phyloP scores from a whole-genome alignment of 2,113 vertebrate species.

The Oncorhynchus masou region DNA sequence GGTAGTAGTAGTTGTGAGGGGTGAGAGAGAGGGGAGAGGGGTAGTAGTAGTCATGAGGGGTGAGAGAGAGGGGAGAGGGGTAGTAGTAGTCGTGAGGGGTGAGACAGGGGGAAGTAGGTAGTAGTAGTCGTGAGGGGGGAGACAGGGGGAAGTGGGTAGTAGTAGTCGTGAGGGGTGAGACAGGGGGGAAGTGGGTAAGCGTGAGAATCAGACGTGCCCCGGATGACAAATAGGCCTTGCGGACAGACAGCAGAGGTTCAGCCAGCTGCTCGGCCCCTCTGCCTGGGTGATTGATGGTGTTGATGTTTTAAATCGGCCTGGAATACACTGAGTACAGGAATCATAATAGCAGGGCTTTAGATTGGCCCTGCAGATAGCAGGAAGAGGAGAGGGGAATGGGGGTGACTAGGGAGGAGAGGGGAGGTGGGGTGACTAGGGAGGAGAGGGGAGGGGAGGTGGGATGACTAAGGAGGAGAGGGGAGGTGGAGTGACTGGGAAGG shows the following conservation, averaged over 20 bases:
- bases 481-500: no score
- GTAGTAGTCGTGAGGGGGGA: background rate
- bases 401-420: no score
- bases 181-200: constrained; percentile 63
- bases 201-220: constrained; percentile 77
- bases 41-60: no score
- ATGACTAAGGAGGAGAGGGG: no score
- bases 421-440: no score
- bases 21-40: no score
- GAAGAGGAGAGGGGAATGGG: constrained; percentile 51
- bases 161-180: constrained; percentile 64
- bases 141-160: constrained; percentile 28
- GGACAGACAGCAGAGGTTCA: constrained; percentile 85
- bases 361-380: constrained; percentile 85
- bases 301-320: constrained; percentile 98
- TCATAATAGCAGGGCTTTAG: constrained; percentile 87
- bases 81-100: no score
- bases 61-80: no score
- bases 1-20: no score
- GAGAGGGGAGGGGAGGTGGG: no score
- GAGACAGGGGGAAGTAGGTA: no score
- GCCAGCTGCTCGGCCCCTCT: constrained; percentile 90
- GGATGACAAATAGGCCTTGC: constrained; percentile 93
- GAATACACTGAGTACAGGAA: constrained; percentile 90
- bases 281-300: constrained; percentile 97